Evolutionary conservation across 2,888 invertebrate genomes (phyloP).

Genomic region (Hirtodrosophila confusa): DNA sequence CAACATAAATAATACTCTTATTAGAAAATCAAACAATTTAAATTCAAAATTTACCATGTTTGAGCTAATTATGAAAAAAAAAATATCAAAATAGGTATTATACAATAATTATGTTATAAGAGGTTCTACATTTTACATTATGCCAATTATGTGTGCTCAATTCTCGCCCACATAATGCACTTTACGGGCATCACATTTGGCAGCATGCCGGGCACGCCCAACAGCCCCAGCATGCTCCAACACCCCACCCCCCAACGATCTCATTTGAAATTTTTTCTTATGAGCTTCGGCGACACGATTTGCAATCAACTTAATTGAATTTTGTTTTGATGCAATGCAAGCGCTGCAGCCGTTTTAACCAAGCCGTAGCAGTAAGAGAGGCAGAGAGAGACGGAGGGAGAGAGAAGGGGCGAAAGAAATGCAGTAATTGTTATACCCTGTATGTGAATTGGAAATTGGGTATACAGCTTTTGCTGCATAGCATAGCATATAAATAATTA

Average conservation of each 20-base stretch:
- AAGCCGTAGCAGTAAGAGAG: slow-evolving; percentile 8
- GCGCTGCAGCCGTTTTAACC: slow-evolving; percentile 33
- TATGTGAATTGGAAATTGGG: not conserved
- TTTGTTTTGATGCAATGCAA: slow-evolving; percentile 68
- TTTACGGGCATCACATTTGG: too few relatives aligned
- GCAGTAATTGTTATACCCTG: slow-evolving; percentile 28
- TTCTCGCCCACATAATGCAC: too few relatives aligned
- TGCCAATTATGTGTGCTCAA: too few relatives aligned
- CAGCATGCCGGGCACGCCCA: slow-evolving; percentile 1
- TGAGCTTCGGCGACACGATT: slow-evolving; percentile 51
- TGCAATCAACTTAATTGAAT: slow-evolving; percentile 78
- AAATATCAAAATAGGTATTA: not conserved
- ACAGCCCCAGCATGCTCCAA: too few relatives aligned
- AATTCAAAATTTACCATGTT: too few relatives aligned
- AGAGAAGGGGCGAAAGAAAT: slow-evolving; percentile 11
- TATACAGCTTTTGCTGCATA: not conserved
- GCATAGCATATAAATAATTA: not conserved
- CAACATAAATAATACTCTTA: too few relatives aligned
- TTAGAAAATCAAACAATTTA: too few relatives aligned
- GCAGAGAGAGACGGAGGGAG: slow-evolving; percentile 3
- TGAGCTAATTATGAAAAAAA: too few relatives aligned
- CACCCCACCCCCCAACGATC: not conserved
- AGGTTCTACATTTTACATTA: too few relatives aligned
- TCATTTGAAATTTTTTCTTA: slow-evolving; percentile 29
- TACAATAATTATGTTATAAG: not conserved